Percentiles rank a stretch among this genome's conserved stretches.
Evolutionary conservation across 2,888 invertebrate genomes (phyloP).

Genomic region (Clostera curtula): DNA sequence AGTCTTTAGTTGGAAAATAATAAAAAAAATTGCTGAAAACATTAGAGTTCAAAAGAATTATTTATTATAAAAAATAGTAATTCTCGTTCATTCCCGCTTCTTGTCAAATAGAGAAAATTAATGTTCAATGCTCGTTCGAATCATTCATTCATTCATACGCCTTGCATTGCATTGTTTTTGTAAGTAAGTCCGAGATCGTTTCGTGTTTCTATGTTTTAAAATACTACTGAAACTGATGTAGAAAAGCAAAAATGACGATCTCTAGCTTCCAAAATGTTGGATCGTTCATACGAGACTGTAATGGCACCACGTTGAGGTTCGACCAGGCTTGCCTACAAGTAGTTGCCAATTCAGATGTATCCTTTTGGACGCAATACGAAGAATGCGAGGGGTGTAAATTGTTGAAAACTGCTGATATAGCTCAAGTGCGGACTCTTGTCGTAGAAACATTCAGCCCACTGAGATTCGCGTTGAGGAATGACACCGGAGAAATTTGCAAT

Average conservation of each 20-base stretch:
- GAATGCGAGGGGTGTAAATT: slow-evolving; percentile 60
- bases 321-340: slow-evolving; percentile 67
- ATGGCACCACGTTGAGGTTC: slow-evolving; percentile 38
- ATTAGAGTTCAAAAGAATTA: too few species aligned
- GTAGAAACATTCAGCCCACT: slow-evolving; percentile 51
- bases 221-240: slow-evolving; percentile 29
- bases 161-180: slow-evolving; percentile 10
- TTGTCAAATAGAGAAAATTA: slow-evolving; percentile 28
- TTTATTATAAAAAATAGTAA: too few species aligned
- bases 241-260: slow-evolving; percentile 39
- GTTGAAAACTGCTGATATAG: slow-evolving; percentile 30
- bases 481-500: slow-evolving; percentile 46
- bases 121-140: slow-evolving; percentile 14
- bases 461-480: slow-evolving; percentile 39
- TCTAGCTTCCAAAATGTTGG: slow-evolving; percentile 59
- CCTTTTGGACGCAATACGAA: slow-evolving; percentile 59
- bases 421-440: slow-evolving; percentile 30
- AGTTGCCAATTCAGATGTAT: slow-evolving; percentile 36
- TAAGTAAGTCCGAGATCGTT: slow-evolving; percentile 24
- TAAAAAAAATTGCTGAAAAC: too few species aligned
- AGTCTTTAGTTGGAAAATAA: too few species aligned
- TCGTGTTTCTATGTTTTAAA: slow-evolving; percentile 22
- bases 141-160: slow-evolving; percentile 7
- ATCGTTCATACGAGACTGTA: slow-evolving; percentile 47
- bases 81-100: too few species aligned